These are phyloP conservation scores for Mobula birostris DNA, from an alignment of 2,113 vertebrate genomes.

Conservation along the genomic window DNA sequence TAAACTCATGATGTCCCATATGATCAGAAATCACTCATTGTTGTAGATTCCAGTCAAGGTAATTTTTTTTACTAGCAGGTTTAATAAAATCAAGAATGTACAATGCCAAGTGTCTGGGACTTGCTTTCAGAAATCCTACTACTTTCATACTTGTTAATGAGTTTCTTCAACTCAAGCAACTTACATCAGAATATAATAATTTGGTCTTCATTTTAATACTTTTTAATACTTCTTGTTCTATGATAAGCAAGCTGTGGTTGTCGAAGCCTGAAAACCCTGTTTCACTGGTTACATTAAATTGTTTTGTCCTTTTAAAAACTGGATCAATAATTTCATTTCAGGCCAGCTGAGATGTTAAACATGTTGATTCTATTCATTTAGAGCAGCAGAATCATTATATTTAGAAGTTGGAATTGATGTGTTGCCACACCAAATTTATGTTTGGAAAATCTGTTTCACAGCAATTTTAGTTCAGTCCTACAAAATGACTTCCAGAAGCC, in stretches of 20 bases:
- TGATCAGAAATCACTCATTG: not conserved
- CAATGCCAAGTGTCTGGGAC: not conserved
- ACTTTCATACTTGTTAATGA: not conserved
- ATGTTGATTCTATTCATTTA: not conserved
- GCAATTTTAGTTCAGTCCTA: not conserved
- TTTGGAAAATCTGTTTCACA: not conserved
- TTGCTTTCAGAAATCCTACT: not conserved
- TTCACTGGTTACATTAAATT: not conserved
- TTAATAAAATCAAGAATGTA: not conserved
- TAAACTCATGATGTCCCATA: not conserved
- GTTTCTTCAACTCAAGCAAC: too few species aligned
- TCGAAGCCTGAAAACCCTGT: not conserved
- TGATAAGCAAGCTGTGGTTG: not conserved
- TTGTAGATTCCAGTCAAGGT: not conserved
- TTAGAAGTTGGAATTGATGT: not conserved
- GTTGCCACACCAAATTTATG: not conserved
- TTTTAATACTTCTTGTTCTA: not conserved
- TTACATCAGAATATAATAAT: not conserved
- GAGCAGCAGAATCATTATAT: not conserved
- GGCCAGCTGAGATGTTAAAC: not conserved
- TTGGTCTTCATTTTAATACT: not conserved
- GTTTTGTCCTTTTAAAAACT: not conserved
- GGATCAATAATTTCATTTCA: not conserved
- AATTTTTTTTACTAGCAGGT: not conserved
- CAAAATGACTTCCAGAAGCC: not conserved